Base-by-base conservation (phyloP, 2,888 invertebrate genomes). In the Parthenolecanium corni region DNA sequence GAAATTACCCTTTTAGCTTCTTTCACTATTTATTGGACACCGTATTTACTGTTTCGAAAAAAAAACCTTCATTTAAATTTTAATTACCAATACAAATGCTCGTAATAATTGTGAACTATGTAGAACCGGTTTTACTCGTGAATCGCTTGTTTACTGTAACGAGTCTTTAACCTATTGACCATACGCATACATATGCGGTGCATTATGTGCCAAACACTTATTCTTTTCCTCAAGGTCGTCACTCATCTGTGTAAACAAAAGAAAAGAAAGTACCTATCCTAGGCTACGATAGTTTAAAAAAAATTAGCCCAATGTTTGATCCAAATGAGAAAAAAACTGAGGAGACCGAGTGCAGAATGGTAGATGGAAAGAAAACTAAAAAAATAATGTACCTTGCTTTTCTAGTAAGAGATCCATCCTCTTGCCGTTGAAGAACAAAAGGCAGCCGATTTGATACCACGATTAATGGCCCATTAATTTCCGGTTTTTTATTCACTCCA, bases 381-480 rank as follows among this genome's bases (percentile, higher is more conserved):
- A 6, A 6, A 14, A 4, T 9, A 14, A 5, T 6, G 1, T 66
- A 73, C 73, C 73, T 72, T 46, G 70, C 70, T 67, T 72, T 71
- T 24, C 74, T 69, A 20, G 70, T 68, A 6, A 73, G 67, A 18
- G 64, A 65, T 18, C 71, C 73, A 42, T 72, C 70, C 38, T 67
- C 67, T n/a, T 71, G 70, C 42, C 71, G 67, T 11, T 69, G 68
- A 21, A 74, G 68, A 23, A 73, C 72, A 66, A 74, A 74, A 4
- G 74, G 74, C 23, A 74, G 70, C 18, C 74, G 69, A 67, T 74
- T 74, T 12, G 74, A 73, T n/a, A 74, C 73, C 18, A 74, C 73
- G 47, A 74, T 72, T 63, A 74, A 65, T 18, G 70, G 70, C 31
- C 68, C 70, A 46, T 71, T 70, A 11, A 71, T 67, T 42, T 69